Evolutionary conservation across 1,140 invertebrate species (phyloP), one percentile per base, ranked within the genome.

Genomic region (Archivesica marissinica): DNA sequence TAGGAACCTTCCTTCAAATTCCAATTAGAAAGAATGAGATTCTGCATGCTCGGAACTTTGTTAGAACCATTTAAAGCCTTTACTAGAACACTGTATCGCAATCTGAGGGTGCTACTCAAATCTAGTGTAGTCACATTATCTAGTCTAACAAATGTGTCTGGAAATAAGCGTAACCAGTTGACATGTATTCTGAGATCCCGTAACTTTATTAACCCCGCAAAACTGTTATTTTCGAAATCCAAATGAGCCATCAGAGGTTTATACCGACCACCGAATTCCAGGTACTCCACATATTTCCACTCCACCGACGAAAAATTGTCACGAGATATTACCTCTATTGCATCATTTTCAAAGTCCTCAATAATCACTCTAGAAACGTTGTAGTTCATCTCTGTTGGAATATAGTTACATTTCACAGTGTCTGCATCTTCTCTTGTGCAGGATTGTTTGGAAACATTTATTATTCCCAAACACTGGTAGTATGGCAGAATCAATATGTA

Each of bases 61-160:
- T 50, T 44, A 1, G 68, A 47, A 38, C 68, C 68, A 44, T 72
- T 72, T 0, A 72, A 23, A 3, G 41, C 41, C 17, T 23, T 1
- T 2, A 47, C 30, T 30, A 72, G 50, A 30, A 33, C 44, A 52
- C 50, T 20, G 25, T 30, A 25, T 28, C 0, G 0, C 20, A 72
- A 44, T 47, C 25, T 50, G 2, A 47, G 15, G 35, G 41, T 30
- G 25, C 20, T 1, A 11, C 39, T 47, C 23, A 72, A 30, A 33
- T 72, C 44, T 20, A 72, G 6, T 28, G 25, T 30, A 30, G 50
- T 30, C 6, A 72, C 2, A 1, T 41, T 0, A 47, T 41, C 1
- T 7, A 72, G 25, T 2, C 68, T 44, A 50, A 72, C 25, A 20
- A 72, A 72, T 4, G 68, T 25, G n/a, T 72, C n/a, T 17, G 68